Conservation (phyloP, 2,113 vertebrate species). For the Hepsetus odoe region DNA sequence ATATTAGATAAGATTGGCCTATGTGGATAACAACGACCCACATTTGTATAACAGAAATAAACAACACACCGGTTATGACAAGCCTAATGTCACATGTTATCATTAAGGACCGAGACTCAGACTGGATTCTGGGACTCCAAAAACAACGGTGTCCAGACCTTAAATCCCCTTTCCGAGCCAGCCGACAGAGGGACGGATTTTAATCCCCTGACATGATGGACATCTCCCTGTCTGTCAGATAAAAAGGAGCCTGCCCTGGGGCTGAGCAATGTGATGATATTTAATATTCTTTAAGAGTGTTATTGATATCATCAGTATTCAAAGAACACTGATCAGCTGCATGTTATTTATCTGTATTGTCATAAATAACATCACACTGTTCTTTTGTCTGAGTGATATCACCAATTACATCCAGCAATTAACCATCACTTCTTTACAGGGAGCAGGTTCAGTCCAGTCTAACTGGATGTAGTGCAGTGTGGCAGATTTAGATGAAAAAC, state of each 20-base stretch:
- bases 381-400: too few species aligned
- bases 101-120: slow-evolving; percentile 17
- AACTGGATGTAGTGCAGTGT: too few species aligned
- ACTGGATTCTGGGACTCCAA: slow-evolving; percentile 31
- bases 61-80: slow-evolving; percentile 28
- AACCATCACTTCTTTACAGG: too few species aligned
- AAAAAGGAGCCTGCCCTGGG: slow-evolving; percentile 21
- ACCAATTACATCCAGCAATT: too few species aligned
- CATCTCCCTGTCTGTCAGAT: slow-evolving; percentile 33
- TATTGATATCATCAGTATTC: too few species aligned
- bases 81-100: slow-evolving; percentile 38
- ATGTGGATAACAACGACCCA: neutral
- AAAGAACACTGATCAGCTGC: too few species aligned
- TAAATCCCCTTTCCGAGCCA: slow-evolving; percentile 38
- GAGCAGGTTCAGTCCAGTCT: too few species aligned
- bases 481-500: too few species aligned
- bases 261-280: too few species aligned
- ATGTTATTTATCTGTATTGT: too few species aligned
- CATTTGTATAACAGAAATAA: neutral
- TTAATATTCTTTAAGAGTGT: too few species aligned
- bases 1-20: neutral
- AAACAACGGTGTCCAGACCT: slow-evolving; percentile 28
- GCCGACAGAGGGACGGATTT: slow-evolving; percentile 32
- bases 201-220: slow-evolving; percentile 43
- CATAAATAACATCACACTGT: too few species aligned